Evolutionary conservation across 2,797 vertebrate species (phyloP).

Genomic region (Florisuga fusca): DNA sequence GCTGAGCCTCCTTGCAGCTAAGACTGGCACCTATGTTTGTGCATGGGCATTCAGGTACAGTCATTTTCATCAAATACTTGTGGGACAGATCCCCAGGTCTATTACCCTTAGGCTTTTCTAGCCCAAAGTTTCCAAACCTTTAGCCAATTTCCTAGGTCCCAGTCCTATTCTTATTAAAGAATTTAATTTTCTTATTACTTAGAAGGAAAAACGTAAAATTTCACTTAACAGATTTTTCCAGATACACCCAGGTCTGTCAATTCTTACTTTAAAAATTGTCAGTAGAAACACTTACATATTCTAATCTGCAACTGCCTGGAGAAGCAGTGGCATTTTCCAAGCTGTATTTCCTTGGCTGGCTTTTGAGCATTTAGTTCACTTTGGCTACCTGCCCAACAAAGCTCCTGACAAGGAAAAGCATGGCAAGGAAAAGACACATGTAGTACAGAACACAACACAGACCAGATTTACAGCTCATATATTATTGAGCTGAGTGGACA

Average conservation of each 20-base stretch:
- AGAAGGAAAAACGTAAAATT: not conserved
- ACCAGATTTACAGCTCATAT: not conserved
- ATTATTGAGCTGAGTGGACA: not conserved
- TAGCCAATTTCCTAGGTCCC: not conserved
- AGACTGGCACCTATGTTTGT: not conserved
- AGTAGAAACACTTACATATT: not conserved
- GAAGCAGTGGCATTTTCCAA: not conserved
- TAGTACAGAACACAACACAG: not conserved
- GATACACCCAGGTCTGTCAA: not conserved
- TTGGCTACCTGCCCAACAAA: constrained; percentile 23
- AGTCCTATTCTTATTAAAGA: not conserved
- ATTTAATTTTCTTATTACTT: not conserved
- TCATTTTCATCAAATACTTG: not conserved
- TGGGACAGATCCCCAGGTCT: not conserved
- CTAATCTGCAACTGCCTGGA: not conserved
- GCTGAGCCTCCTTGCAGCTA: not conserved
- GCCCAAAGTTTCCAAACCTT: not conserved
- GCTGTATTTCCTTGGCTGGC: constrained; percentile 43
- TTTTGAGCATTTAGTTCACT: constrained; percentile 17
- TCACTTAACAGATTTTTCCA: not conserved
- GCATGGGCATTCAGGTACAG: not conserved
- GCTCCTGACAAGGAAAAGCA: not conserved
- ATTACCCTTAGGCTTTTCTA: not conserved
- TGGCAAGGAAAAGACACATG: constrained; percentile 4
- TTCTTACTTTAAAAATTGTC: not conserved